A percentile compares a stretch with the other conserved stretches of the same genome.
Conservation (phyloP, 2,113 vertebrate species). For the Pseudorectes ferrugineus region DNA sequence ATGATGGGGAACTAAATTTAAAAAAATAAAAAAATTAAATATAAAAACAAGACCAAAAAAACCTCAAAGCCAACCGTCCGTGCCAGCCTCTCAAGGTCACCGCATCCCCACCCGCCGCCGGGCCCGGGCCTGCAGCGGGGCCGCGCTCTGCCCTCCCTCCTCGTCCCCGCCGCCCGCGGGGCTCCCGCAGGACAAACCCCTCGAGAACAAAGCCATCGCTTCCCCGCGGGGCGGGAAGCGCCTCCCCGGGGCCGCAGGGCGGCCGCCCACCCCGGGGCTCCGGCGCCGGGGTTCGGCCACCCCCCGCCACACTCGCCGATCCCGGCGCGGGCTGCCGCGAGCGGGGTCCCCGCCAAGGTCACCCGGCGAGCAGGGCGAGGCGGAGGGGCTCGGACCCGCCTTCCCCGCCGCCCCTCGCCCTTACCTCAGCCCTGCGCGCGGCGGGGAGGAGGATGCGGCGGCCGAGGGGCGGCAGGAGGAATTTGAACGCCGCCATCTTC, state of each 20-base stretch:
- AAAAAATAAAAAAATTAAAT: not conserved
- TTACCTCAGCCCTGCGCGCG: constrained; percentile 48
- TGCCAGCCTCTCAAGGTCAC: not conserved
- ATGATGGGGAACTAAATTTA: rapidly evolving
- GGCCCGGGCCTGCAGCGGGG: not conserved
- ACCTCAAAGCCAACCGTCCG: not conserved
- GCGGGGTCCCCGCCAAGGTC: not conserved
- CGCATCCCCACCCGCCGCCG: not conserved
- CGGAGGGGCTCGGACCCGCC: not conserved
- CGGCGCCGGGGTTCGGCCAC: too few species aligned
- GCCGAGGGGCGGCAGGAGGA: not conserved
- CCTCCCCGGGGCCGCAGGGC: too few species aligned
- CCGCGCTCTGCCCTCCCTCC: not conserved
- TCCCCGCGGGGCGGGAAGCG: not conserved
- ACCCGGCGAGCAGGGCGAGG: not conserved
- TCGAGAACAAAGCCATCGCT: not conserved
- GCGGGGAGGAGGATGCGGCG: not conserved
- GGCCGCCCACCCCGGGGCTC: too few species aligned
- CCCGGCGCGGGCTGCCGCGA: not conserved
- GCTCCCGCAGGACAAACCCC: not conserved
- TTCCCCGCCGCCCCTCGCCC: not conserved
- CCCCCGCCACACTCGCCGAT: not conserved
- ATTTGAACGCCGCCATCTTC: constrained; percentile 68
- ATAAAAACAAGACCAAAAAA: not conserved
- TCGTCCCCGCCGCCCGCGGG: not conserved